Evolutionary conservation across 2,888 invertebrate genomes (phyloP).

Genomic region (Latrodectus elegans): DNA sequence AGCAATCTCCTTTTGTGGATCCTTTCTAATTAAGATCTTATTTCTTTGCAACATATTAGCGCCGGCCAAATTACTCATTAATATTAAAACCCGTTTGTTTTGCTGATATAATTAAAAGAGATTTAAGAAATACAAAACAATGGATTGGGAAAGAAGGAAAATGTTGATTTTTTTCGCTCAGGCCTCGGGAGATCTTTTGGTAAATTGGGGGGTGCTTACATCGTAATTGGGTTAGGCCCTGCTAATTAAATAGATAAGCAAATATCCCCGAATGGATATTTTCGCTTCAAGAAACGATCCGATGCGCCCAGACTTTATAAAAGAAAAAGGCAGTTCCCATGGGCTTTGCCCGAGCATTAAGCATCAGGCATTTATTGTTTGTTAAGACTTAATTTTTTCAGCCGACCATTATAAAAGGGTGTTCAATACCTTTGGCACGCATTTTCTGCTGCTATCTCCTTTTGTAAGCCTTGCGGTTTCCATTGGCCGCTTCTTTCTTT

Average conservation of each 20-base stretch:
- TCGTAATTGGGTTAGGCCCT: constrained; percentile 67
- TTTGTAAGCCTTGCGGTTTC: too few relatives aligned
- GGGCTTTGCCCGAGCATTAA: constrained; percentile 45
- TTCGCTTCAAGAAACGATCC: constrained; percentile 61
- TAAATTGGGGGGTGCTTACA: constrained; percentile 68
- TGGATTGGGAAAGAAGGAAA: constrained; percentile 48
- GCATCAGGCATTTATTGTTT: constrained; percentile 55
- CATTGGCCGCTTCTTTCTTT: too few relatives aligned
- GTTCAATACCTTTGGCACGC: constrained; percentile 19
- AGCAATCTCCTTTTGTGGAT: constrained; percentile 67
- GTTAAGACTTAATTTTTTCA: constrained; percentile 50
- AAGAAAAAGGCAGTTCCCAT: constrained; percentile 50
- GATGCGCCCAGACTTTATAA: constrained; percentile 39
- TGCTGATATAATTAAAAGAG: constrained; percentile 70
- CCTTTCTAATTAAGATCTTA: constrained; percentile 67
- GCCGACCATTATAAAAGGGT: constrained; percentile 24
- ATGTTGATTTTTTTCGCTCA: constrained; percentile 29
- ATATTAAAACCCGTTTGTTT: constrained; percentile 70
- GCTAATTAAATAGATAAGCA: constrained; percentile 69
- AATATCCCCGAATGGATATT: constrained; percentile 64
- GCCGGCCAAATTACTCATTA: constrained; percentile 69
- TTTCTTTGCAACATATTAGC: constrained; percentile 69
- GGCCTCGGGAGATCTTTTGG: constrained; percentile 58
- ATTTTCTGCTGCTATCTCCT: constrained; percentile 1
- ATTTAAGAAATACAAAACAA: constrained; percentile 69